Evolutionary conservation across 2,888 invertebrate genomes (phyloP), one percentile per base, ranked within the genome.

Genomic region (Portevinia maculata): DNA sequence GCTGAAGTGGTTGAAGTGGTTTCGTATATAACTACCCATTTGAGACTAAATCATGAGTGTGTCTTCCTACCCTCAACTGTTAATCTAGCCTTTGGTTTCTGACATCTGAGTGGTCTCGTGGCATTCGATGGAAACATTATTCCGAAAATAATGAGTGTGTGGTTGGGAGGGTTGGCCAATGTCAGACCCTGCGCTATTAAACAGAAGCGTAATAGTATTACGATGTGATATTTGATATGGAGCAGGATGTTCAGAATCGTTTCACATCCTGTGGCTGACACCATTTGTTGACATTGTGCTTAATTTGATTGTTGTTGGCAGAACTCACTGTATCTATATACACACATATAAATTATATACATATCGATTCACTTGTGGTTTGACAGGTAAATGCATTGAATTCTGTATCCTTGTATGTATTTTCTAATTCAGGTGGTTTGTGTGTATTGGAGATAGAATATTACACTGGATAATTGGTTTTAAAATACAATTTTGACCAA

Each of bases 51-150:
- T n/a, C n/a, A n/a, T n/a, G n/a, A n/a, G n/a, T n/a, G n/a, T n/a
- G n/a, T n/a, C n/a, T n/a, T n/a, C n/a, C n/a, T n/a, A n/a, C n/a
- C n/a, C n/a, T n/a, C n/a, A n/a, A n/a, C n/a, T n/a, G n/a, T n/a
- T n/a, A n/a, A n/a, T n/a, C n/a, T n/a, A n/a, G n/a, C n/a, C 62
- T 34, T 46, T 15, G 53, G 19, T 24, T 53, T 37, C 34, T 55
- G 76, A 62, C 69, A 69, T 39, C 39, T 60, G 55, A 76, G 69
- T 69, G 76, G 53, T 48, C 53, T 60, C 55, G 62, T 69, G 53
- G 48, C 17, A 19, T 67, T 32, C 57, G 34, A 70, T 57, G 48
- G 41, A 57, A 64, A 62, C 34, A 52, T 48, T 55, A 55, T 70
- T 64, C 34, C 55, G 37, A 55, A 76, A 32, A 57, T 41, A 0